These are phyloP conservation scores for Oeneis ivallda DNA, from an alignment of 2,888 invertebrate genomes.

Conservation along the genomic window DNA sequence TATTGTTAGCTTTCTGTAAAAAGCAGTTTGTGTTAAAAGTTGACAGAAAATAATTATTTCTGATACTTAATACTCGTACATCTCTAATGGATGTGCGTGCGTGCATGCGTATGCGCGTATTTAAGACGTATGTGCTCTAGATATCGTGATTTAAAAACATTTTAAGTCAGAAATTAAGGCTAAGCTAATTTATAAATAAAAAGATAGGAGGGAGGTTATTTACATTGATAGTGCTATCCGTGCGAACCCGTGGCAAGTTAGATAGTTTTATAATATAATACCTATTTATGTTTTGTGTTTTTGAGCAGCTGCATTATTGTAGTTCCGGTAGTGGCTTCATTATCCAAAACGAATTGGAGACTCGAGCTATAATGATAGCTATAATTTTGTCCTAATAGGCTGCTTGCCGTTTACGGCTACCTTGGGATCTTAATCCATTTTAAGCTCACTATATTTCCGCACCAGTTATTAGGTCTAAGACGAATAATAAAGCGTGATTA, in stretches of 20 bases:
- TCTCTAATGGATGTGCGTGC: too few relatives aligned
- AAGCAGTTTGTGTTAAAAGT: too few relatives aligned
- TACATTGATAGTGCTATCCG: too few relatives aligned
- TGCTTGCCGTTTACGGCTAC: conserved; percentile 72
- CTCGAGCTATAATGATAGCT: conserved; percentile 72
- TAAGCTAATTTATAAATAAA: neutral
- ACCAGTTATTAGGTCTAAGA: conserved; percentile 57
- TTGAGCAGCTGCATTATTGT: conserved; percentile 49
- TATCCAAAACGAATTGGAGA: conserved; percentile 58
- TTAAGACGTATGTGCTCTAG: too few relatives aligned
- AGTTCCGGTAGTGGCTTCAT: conserved; percentile 62
- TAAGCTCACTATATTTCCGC: conserved; percentile 73
- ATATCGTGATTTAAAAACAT: too few relatives aligned
- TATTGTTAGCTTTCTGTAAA: too few relatives aligned
- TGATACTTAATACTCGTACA: too few relatives aligned
- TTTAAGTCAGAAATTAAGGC: neutral
- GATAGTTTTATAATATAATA: neutral
- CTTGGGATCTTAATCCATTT: conserved; percentile 74
- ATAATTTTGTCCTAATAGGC: conserved; percentile 79
- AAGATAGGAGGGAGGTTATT: too few relatives aligned
- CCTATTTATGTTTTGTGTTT: neutral
- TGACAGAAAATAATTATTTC: too few relatives aligned
- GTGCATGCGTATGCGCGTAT: too few relatives aligned
- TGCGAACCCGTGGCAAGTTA: neutral
- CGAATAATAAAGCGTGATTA: neutral